Evolutionary conservation across 2,888 invertebrate species (phyloP).

Genomic region (Xylocampa areola): DNA sequence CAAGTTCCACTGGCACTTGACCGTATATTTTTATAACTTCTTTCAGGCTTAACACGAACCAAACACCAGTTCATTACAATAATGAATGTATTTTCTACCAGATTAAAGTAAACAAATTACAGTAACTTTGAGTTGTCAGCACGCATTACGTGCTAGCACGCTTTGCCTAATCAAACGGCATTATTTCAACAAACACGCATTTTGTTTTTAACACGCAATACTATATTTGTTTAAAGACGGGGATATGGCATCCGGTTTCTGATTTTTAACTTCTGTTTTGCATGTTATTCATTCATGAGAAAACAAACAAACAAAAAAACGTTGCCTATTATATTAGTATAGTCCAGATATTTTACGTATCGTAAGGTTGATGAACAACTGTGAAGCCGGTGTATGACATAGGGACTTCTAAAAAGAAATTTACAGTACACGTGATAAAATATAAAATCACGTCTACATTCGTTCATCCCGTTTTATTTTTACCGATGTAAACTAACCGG

Average conservation of each 20-base stretch:
- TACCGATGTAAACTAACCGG: no score
- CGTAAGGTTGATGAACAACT: no score
- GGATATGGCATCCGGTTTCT: slow-evolving; percentile 8
- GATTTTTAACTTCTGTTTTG: slow-evolving; percentile 22
- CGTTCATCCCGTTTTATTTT: no score
- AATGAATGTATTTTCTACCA: slow-evolving; percentile 35
- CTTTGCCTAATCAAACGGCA: slow-evolving; percentile 37
- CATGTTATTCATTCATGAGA: no score
- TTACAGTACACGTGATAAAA: no score
- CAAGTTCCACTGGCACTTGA: no score
- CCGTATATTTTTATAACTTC: not conserved
- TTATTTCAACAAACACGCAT: slow-evolving; percentile 46
- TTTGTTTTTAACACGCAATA: slow-evolving; percentile 40
- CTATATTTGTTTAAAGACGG: slow-evolving; percentile 8
- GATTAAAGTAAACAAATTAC: slow-evolving; percentile 34
- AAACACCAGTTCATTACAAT: slow-evolving; percentile 33
- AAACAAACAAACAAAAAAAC: no score
- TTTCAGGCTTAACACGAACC: not conserved
- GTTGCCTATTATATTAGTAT: no score
- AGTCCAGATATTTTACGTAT: no score
- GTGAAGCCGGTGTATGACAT: no score
- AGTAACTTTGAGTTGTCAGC: slow-evolving; percentile 20
- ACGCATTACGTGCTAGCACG: slow-evolving; percentile 37
- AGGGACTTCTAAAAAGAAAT: no score
- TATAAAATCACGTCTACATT: no score